Base-by-base conservation (phyloP, 2,113 vertebrate species). In the Lagopus muta region DNA sequence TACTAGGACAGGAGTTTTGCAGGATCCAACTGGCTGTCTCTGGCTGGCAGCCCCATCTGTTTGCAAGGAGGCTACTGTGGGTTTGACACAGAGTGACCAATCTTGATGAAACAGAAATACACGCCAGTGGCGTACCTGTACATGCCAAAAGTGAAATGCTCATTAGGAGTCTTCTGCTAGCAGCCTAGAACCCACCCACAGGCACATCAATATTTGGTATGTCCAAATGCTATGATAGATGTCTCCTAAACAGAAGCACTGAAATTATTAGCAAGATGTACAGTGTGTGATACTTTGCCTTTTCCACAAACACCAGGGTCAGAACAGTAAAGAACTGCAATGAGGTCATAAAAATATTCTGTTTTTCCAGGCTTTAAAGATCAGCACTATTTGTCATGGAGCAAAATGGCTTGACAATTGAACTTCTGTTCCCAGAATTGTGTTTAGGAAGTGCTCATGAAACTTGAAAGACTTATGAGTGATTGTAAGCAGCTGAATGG, bases 401-500 rank as follows among this genome's bases (percentile, higher is more conserved):
- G 76, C 65, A 89, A 65, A 92, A 92, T 64, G 76, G 32, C 91
- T 91, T 94, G 79, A 86, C 89, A 93, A 64, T 88, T 91, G 89
- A 91, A 95, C 72, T 92, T 94, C 88, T 92, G 89, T 94, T 96
- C 96, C 95, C 94, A 96, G 91, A 65, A 97, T 96, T 95, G 95
- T 96, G 57, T 95, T 93, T 94, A 52, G 83, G 61, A 86, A 93
- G 70, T 92, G 57, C 50, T 92, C 42, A 76, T 82, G 84, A 93
- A 90, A 94, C 91, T 94, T 97, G 93, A 97, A 92, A 94, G 95
- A 96, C 65, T 96, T 94, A 94, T 34, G 96, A 88, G 72, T 83
- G 95, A 95, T 95, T 96, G 52, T 90, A 89, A 91, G 82, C 75
- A 94, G 89, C 89, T 81, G 89, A 80, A 71, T 70, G 79, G 30